Evolutionary conservation across 64 coral and sea anemone genomes (phyloP), one percentile per base, ranked within the genome.

Genomic region (Orbicella faveolata): DNA sequence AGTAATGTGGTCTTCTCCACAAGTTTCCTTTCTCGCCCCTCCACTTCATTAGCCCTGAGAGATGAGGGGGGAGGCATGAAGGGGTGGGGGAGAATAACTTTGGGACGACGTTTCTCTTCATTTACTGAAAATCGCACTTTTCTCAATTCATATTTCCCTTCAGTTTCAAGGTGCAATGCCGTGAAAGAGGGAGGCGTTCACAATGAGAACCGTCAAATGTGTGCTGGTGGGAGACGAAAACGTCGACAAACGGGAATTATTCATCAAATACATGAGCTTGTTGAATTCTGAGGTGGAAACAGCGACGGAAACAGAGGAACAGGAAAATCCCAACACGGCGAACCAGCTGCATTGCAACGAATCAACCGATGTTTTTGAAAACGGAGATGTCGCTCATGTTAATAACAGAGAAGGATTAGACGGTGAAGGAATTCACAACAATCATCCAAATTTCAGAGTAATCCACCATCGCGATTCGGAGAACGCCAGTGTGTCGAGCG

Each of bases 211-310:
- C n/a, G 95, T 97, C 41, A 97, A 90, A 18, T 97, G 95, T 63
- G 95, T 97, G 23, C 73, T 97, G 9, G 79, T 97, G 37, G 95
- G 95, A 37, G 90, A 93, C 73, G 95, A 97, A 33, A 75, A 97
- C 68, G 92, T 91, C 2, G 95, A 97, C 83, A 97, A 97, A 41
- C 90, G 88, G 36, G 95, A 97, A 19, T 34, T 97, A 4, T 66
- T 97, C 23, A 48, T 97, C 21, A 90, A 89, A 30, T 94, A 85
- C 86, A 78, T 83, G 36, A 75, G 36, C 19, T 23, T 72, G 21
- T 72, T 85, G 79, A 70, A 67, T 63, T 87, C 52, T 73, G 61
- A 90, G 57, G 33, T 15, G 78, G 18, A 78, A 87, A 79, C 51
- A 66, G 69, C 79, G 7, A 72, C 79, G 66, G 87, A 77, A 44